These are phyloP conservation scores for Drepana arcuata DNA, from an alignment of 1,140 invertebrate species.

Conservation along the genomic window DNA sequence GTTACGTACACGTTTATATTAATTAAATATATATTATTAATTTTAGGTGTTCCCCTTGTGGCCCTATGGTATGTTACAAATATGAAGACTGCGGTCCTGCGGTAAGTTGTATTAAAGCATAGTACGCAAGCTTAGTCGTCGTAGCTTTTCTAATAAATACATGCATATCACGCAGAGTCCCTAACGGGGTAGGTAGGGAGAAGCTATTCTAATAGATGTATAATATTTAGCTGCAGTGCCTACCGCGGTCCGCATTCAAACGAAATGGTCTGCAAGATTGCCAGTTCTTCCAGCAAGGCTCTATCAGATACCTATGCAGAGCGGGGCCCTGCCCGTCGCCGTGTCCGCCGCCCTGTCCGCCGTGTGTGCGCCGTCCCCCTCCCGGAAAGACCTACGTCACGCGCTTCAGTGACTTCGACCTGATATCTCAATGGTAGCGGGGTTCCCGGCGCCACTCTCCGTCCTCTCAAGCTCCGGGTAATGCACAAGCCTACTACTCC, in stretches of 20 bases:
- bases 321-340: slow-evolving; percentile 38
- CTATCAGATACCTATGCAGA: slow-evolving; percentile 62
- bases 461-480: slow-evolving; percentile 30
- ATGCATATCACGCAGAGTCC: not conserved
- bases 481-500: too few relatives aligned
- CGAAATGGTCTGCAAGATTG: slow-evolving; percentile 66
- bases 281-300: slow-evolving; percentile 64
- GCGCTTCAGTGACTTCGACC: slow-evolving; percentile 60
- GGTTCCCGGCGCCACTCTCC: slow-evolving; percentile 15
- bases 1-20: too few relatives aligned
- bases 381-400: slow-evolving; percentile 61
- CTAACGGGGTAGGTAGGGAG: too few relatives aligned
- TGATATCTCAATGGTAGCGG: slow-evolving; percentile 56
- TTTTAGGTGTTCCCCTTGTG: slow-evolving; percentile 60
- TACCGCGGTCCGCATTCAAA: slow-evolving; percentile 67
- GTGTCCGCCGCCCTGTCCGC: slow-evolving; percentile 53
- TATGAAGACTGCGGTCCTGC: slow-evolving; percentile 64
- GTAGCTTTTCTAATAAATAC: not conserved
- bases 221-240: slow-evolving; percentile 53
- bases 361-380: slow-evolving; percentile 55
- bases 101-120: slow-evolving; percentile 50
- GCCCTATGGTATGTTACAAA: slow-evolving; percentile 64
- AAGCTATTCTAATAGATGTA: slow-evolving; percentile 8
- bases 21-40: slow-evolving; percentile 2
- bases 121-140: too few relatives aligned